A percentile compares a stretch with the other conserved stretches of the same genome.
Conservation (phyloP, 1,140 invertebrate species). For the Ctenoplectra terminalis region DNA sequence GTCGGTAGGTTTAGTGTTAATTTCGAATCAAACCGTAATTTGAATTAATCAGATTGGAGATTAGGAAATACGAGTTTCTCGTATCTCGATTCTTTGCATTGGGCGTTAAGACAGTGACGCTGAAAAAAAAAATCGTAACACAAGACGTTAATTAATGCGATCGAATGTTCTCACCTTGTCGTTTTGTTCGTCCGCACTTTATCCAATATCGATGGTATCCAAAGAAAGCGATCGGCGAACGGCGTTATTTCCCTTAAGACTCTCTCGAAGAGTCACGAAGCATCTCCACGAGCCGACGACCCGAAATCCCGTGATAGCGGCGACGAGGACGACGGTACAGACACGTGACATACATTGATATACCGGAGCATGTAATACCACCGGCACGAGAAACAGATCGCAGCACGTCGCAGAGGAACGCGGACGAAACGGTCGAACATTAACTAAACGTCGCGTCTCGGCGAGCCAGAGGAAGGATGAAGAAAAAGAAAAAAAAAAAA, state of each 20-base stretch:
- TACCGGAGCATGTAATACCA: slow-evolving; percentile 55
- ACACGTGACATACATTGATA: slow-evolving; percentile 75
- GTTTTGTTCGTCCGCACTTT: slow-evolving; percentile 55
- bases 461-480: too few species aligned
- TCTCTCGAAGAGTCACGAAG: slow-evolving; percentile 74
- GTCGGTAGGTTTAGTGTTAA: too few species aligned
- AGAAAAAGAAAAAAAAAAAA: not conserved
- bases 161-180: slow-evolving; percentile 53
- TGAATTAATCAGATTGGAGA: not conserved
- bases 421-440: not conserved
- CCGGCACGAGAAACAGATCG: slow-evolving; percentile 60
- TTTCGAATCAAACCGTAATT: not conserved
- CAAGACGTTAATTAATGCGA: too few species aligned
- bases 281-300: slow-evolving; percentile 62
- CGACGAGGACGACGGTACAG: slow-evolving; percentile 57
- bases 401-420: slow-evolving; percentile 57
- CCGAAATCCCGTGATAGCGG: slow-evolving; percentile 64
- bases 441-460: not conserved
- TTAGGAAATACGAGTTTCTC: too few species aligned
- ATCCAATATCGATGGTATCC: slow-evolving; percentile 53
- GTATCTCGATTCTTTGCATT: too few species aligned
- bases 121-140: too few species aligned
- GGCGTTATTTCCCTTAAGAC: slow-evolving; percentile 64
- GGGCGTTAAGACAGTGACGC: too few species aligned
- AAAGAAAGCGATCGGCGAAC: slow-evolving; percentile 1